A percentile compares a stretch with the other conserved stretches of the same genome.
These are phyloP conservation scores for Deroptyus accipitrinus DNA, from an alignment of 2,113 vertebrate genomes.

Conservation along the genomic window DNA sequence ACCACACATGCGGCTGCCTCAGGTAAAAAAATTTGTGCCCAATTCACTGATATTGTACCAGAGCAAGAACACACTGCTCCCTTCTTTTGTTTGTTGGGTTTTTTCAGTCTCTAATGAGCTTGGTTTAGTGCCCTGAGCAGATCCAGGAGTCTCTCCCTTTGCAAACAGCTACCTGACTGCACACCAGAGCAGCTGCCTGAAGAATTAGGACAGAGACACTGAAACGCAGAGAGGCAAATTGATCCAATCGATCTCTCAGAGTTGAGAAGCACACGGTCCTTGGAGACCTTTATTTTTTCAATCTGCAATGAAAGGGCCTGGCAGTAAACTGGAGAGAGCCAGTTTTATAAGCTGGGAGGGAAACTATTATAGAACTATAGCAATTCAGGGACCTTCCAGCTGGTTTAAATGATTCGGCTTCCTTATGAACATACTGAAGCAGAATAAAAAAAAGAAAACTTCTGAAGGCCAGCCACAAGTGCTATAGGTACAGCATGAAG, in stretches of 20 bases:
- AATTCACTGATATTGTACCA: not conserved
- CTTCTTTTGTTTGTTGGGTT: not conserved
- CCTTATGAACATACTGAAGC: not conserved
- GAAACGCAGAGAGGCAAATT: constrained; percentile 47
- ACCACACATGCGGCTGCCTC: not conserved
- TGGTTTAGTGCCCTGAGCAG: not conserved
- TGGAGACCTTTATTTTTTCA: constrained; percentile 39
- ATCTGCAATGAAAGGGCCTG: constrained; percentile 27
- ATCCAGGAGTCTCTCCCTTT: not conserved
- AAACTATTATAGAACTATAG: constrained; percentile 29
- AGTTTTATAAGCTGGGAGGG: constrained; percentile 54
- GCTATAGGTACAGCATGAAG: not conserved
- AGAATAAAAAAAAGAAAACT: not conserved
- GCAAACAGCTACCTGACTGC: not conserved
- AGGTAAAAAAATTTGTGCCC: not conserved
- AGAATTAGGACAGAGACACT: constrained; percentile 5
- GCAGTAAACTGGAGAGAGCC: constrained; percentile 30
- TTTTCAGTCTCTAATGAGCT: not conserved
- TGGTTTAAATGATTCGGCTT: constrained; percentile 39
- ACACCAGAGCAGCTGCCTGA: not conserved
- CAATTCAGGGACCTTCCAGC: constrained; percentile 28
- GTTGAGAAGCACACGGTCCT: not conserved
- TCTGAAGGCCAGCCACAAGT: not conserved
- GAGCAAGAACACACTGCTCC: not conserved
- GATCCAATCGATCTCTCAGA: constrained; percentile 26